Percentiles rank a stretch among this genome's conserved stretches.
phyloP scores from a whole-genome alignment of 2,113 vertebrate genomes.

The Nerophis ophidion region DNA sequence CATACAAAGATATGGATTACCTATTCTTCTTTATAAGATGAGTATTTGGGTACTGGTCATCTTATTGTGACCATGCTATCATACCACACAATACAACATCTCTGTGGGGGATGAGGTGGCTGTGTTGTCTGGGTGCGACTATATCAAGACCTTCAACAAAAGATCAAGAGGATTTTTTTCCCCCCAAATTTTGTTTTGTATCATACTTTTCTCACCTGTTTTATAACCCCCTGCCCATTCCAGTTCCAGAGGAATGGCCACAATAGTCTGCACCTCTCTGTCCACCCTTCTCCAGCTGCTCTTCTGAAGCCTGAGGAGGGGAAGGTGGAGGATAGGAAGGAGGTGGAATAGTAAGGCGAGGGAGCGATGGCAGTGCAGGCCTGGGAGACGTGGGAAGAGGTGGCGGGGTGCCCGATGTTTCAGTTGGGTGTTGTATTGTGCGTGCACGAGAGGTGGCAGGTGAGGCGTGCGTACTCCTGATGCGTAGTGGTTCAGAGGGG shows the following conservation, averaged over 20 bases:
- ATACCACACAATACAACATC: slow-evolving; percentile 29
- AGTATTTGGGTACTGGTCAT: slow-evolving; percentile 25
- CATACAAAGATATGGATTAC: slow-evolving; percentile 11
- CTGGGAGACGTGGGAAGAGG: slow-evolving; percentile 60
- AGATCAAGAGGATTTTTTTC: neutral
- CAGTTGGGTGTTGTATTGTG: slow-evolving; percentile 39
- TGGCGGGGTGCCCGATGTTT: slow-evolving; percentile 38
- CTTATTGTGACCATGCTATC: slow-evolving; percentile 23
- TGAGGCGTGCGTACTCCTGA: slow-evolving; percentile 63
- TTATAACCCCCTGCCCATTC: slow-evolving; percentile 63
- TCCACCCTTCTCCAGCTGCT: slow-evolving; percentile 55
- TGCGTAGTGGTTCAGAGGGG: slow-evolving; percentile 52
- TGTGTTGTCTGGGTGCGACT: slow-evolving; percentile 19
- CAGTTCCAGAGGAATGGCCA: slow-evolving; percentile 61
- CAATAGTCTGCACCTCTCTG: slow-evolving; percentile 41
- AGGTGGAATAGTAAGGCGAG: slow-evolving; percentile 49
- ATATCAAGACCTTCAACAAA: neutral
- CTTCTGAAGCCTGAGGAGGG: slow-evolving; percentile 57
- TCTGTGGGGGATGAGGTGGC: slow-evolving; percentile 16
- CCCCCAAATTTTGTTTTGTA: slow-evolving; percentile 16
- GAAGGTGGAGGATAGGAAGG: slow-evolving; percentile 61
- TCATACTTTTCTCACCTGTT: slow-evolving; percentile 23
- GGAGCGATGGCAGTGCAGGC: slow-evolving; percentile 43
- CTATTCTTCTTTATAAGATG: neutral
- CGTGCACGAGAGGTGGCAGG: slow-evolving; percentile 53